A percentile compares a stretch with the other conserved stretches of the same genome.
These are phyloP conservation scores for Pimpla rufipes DNA, from an alignment of 2,888 invertebrate species.

Conservation along the genomic window DNA sequence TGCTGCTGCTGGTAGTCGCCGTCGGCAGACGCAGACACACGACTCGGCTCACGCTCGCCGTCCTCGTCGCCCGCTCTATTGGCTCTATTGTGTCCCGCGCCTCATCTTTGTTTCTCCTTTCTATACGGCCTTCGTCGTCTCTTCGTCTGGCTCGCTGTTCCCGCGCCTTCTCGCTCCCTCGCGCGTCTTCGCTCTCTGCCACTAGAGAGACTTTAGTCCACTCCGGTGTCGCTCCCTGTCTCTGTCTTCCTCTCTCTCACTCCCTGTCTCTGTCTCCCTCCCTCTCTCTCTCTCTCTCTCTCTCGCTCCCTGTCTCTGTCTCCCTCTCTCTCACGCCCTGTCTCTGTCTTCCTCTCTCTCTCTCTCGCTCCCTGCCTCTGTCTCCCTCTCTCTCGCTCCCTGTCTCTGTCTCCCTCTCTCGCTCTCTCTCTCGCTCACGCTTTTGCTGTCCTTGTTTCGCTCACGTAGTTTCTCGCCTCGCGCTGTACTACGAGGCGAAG, in stretches of 20 bases:
- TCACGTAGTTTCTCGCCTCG: constrained; percentile 50
- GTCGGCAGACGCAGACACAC: constrained; percentile 8
- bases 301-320: constrained; percentile 56
- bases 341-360: neutral
- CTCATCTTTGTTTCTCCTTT: constrained; percentile 34
- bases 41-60: constrained; percentile 35
- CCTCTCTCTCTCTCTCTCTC: constrained; percentile 17
- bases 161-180: constrained; percentile 32
- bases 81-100: constrained; percentile 64
- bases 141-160: constrained; percentile 43
- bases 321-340: neutral
- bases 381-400: neutral
- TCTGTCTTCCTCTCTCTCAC: too few relatives aligned
- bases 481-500: constrained; percentile 64
- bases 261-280: too few relatives aligned
- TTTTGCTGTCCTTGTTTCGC: constrained; percentile 54
- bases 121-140: constrained; percentile 26
- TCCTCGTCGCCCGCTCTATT: constrained; percentile 64
- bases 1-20: constrained; percentile 45
- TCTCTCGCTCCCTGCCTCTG: constrained; percentile 3
- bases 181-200: constrained; percentile 24
- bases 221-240: constrained; percentile 39
- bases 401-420: neutral
- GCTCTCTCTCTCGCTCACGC: constrained; percentile 39
- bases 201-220: constrained; percentile 25